Conservation (phyloP, 2,888 invertebrate genomes). For the Ennomos fuscantarius region DNA sequence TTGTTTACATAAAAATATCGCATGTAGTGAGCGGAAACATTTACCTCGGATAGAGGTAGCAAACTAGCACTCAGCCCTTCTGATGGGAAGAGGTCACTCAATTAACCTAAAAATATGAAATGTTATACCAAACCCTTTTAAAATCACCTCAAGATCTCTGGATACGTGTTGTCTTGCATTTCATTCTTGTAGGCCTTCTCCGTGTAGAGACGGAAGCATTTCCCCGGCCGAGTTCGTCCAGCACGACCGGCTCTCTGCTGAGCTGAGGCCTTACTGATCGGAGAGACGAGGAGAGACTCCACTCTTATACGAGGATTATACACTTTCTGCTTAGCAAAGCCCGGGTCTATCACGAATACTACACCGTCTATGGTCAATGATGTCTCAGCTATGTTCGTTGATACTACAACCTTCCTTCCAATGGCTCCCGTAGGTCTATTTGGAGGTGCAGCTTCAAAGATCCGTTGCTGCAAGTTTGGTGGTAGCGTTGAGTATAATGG, state of each 20-base stretch:
- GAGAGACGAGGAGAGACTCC: conserved; percentile 98
- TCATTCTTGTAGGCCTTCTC: conserved; percentile 97
- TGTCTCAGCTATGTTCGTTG: conserved; percentile 99
- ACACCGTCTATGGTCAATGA: conserved; percentile 99
- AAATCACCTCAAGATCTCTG: conserved; percentile 91
- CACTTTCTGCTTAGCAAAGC: conserved; percentile 99
- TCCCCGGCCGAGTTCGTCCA: conserved; percentile 98
- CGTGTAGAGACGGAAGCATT: conserved; percentile 98
- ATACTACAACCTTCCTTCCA: conserved; percentile 97
- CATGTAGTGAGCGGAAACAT: too few species aligned
- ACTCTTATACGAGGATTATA: conserved; percentile 95
- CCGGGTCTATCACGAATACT: conserved; percentile 99
- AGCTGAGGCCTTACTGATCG: conserved; percentile 99
- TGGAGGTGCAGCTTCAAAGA: conserved; percentile 98
- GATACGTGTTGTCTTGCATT: conserved; percentile 99
- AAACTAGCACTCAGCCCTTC: too few species aligned
- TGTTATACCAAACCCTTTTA: conserved; percentile 41
- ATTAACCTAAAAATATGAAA: conserved; percentile 11
- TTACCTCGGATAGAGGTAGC: too few species aligned
- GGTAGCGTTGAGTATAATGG: conserved; percentile 99
- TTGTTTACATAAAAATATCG: too few species aligned
- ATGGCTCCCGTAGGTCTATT: conserved; percentile 95
- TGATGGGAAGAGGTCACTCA: conserved; percentile 40
- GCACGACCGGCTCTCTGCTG: conserved; percentile 99
- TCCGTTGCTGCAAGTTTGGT: conserved; percentile 97